A percentile compares a stretch with the other conserved stretches of the same genome.
phyloP scores from a whole-genome alignment of 2,797 vertebrate species.

The Oreochromis grahami region DNA sequence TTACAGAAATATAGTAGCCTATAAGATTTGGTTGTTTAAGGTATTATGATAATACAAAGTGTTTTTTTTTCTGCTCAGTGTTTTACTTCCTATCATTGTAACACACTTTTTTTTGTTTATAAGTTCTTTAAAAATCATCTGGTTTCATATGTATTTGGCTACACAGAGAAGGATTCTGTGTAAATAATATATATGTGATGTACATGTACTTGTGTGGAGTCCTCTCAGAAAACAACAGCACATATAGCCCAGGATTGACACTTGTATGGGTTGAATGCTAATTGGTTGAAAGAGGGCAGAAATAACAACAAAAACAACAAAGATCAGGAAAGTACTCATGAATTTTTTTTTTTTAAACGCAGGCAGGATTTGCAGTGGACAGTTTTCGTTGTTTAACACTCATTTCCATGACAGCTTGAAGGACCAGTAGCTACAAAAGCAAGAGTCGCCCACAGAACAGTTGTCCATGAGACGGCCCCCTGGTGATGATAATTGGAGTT shows the following conservation, averaged over 20 bases:
- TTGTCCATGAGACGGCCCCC: neutral
- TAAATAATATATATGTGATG: neutral
- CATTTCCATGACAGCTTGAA: neutral
- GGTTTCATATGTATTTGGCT: neutral
- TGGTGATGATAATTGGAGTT: neutral
- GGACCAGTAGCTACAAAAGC: neutral
- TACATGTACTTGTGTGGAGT: accelerated
- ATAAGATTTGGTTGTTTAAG: neutral
- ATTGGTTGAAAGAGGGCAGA: neutral
- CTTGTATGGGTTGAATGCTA: neutral
- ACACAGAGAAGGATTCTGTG: neutral
- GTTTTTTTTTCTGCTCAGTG: accelerated
- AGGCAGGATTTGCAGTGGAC: neutral
- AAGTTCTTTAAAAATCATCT: neutral
- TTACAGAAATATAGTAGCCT: neutral
- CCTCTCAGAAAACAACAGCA: neutral
- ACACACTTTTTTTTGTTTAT: neutral
- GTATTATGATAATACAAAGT: neutral
- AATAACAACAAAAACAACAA: neutral
- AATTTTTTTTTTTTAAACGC: no score
- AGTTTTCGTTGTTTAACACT: neutral
- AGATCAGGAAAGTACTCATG: no score
- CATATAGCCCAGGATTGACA: neutral
- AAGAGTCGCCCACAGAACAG: neutral
- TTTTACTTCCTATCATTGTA: neutral